phyloP scores from a whole-genome alignment of 2,888 invertebrate species.

The Tipula helvola region DNA sequence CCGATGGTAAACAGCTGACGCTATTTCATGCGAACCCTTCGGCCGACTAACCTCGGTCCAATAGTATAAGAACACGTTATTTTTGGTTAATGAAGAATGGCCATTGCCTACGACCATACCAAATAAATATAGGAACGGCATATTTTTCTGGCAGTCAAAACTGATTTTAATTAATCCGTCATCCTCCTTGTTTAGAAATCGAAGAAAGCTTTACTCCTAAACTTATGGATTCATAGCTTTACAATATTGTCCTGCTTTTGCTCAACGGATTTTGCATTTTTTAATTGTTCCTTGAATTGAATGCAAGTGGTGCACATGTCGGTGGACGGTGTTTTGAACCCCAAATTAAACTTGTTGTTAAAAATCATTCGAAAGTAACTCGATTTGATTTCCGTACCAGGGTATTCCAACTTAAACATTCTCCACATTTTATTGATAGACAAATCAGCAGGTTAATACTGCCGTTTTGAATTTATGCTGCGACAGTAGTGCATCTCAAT shows the following conservation, averaged over 20 bases:
- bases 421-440: neutral
- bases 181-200: neutral
- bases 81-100: no score
- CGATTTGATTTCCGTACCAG: neutral
- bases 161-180: neutral
- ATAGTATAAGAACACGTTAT: slow-evolving; percentile 15
- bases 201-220: neutral
- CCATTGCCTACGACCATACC: no score
- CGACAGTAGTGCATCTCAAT: neutral
- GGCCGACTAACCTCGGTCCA: slow-evolving; percentile 23
- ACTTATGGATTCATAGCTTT: neutral
- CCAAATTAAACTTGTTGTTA: slow-evolving; percentile 18
- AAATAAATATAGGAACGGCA: neutral
- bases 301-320: slow-evolving; percentile 17
- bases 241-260: neutral
- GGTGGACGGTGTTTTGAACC: slow-evolving; percentile 17
- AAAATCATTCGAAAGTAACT: slow-evolving; percentile 16
- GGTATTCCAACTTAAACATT: neutral
- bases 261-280: slow-evolving; percentile 7
- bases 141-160: neutral
- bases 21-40: slow-evolving; percentile 25
- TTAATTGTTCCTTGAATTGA: slow-evolving; percentile 11
- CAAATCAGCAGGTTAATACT: neutral
- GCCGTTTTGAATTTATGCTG: neutral
- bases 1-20: slow-evolving; percentile 21